Evolutionary conservation across 2,797 vertebrate genomes (phyloP).

Genomic region (Chrosomus eos): DNA sequence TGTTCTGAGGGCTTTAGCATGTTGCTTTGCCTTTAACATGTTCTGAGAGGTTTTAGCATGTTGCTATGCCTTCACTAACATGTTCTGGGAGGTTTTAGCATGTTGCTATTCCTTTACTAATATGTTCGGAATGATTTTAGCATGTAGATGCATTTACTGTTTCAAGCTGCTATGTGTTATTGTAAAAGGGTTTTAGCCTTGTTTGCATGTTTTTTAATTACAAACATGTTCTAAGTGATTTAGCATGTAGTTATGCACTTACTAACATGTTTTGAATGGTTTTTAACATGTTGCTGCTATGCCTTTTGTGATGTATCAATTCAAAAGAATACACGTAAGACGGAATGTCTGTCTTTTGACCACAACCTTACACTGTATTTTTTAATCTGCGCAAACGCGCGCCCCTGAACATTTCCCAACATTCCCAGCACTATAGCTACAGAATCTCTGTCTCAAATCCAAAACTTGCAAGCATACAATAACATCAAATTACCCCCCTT

Average conservation of each 20-base stretch:
- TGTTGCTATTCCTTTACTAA: not conserved
- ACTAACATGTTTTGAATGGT: not conserved
- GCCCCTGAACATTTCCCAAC: too few relatives aligned
- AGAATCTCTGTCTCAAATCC: too few relatives aligned
- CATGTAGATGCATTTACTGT: not conserved
- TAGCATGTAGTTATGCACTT: not conserved
- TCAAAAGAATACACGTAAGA: too few relatives aligned
- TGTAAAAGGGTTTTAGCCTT: not conserved
- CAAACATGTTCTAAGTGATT: not conserved
- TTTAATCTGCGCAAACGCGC: too few relatives aligned
- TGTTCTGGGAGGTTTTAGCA: rapidly evolving
- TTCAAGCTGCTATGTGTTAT: not conserved
- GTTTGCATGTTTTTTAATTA: not conserved
- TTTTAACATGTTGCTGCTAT: too few relatives aligned
- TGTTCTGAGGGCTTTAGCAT: not conserved
- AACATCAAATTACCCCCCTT: not conserved
- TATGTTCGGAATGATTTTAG: not conserved
- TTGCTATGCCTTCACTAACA: not conserved
- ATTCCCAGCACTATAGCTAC: too few relatives aligned
- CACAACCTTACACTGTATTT: too few relatives aligned
- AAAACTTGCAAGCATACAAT: too few relatives aligned
- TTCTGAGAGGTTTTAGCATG: rapidly evolving
- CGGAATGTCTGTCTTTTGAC: too few relatives aligned
- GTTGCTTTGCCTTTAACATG: not conserved
- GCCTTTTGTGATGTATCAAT: too few relatives aligned